Evolutionary conservation across 23 tunicate genomes (phyloP).

Genomic region (Styela plicata): DNA sequence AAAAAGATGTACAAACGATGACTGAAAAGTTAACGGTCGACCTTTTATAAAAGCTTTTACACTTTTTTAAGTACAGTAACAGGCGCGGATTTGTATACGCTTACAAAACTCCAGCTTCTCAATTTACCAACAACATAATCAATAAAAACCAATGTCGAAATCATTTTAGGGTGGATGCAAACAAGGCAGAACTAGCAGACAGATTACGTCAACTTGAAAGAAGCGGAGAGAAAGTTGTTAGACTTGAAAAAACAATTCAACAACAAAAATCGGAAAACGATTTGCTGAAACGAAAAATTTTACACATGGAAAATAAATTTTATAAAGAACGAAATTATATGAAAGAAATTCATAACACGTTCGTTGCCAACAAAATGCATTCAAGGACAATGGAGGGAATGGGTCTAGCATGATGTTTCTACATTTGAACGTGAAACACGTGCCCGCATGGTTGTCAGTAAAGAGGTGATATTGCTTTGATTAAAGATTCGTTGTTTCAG

Average conservation of each 20-base stretch:
- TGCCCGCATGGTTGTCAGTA: too few relatives aligned
- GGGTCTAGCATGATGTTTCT: not conserved
- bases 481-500: too few relatives aligned
- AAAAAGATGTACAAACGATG: too few relatives aligned
- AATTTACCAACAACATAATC: too few relatives aligned
- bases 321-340: slow-evolving; percentile 12
- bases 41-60: too few relatives aligned
- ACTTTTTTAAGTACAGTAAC: too few relatives aligned
- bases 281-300: slow-evolving; percentile 7
- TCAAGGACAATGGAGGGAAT: not conserved
- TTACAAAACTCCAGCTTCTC: too few relatives aligned
- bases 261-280: slow-evolving; percentile 16
- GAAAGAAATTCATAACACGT: not conserved
- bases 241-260: slow-evolving; percentile 9
- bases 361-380: not conserved
- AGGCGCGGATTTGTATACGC: too few relatives aligned
- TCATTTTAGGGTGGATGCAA: slow-evolving; percentile 17
- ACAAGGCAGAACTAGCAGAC: slow-evolving; percentile 10
- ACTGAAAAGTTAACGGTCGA: too few relatives aligned
- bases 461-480: too few relatives aligned
- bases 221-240: not conserved
- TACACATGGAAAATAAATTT: slow-evolving; percentile 6
- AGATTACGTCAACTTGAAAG: not conserved
- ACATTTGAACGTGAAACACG: too few relatives aligned
- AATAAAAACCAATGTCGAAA: too few relatives aligned